Conservation (phyloP, 1,140 invertebrate species). For the Cydia amplana region DNA sequence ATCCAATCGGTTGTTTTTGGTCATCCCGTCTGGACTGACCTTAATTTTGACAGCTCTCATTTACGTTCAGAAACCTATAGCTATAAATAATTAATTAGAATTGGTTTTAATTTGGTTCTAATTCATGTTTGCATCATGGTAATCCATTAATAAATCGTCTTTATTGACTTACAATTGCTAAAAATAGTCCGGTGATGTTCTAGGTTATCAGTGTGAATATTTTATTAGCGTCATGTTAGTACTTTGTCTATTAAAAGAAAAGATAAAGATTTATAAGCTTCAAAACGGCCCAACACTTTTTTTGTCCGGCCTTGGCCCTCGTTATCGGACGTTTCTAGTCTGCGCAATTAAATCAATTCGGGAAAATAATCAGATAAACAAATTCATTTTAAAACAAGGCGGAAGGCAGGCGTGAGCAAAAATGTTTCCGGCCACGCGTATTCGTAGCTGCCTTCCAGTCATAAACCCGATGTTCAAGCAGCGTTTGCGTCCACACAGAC, state of each 20-base stretch:
- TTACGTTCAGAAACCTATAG: background rate
- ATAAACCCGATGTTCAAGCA: constrained; percentile 70
- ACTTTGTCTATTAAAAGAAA: constrained; percentile 2
- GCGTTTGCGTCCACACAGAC: constrained; percentile 64
- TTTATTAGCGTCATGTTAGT: background rate
- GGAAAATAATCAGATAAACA: constrained; percentile 59
- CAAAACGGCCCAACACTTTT: constrained; percentile 20
- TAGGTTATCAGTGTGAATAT: background rate
- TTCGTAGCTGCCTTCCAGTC: constrained; percentile 74
- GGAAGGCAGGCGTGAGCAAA: constrained; percentile 54
- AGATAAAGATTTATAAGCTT: background rate
- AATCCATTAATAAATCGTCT: background rate
- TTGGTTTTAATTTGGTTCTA: background rate
- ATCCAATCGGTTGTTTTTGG: too few relatives aligned
- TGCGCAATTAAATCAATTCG: constrained; percentile 39
- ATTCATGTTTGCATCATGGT: background rate
- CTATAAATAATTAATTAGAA: constrained; percentile 5
- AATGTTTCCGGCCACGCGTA: constrained; percentile 73
- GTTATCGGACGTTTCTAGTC: constrained; percentile 34
- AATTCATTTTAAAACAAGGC: constrained; percentile 61
- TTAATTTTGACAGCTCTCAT: background rate
- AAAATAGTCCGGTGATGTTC: background rate
- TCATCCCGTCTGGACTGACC: too few relatives aligned
- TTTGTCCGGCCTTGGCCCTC: constrained; percentile 34
- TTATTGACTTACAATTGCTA: background rate